phyloP scores from a whole-genome alignment of 2,797 vertebrate genomes.

The Hafferia zeledoni region DNA sequence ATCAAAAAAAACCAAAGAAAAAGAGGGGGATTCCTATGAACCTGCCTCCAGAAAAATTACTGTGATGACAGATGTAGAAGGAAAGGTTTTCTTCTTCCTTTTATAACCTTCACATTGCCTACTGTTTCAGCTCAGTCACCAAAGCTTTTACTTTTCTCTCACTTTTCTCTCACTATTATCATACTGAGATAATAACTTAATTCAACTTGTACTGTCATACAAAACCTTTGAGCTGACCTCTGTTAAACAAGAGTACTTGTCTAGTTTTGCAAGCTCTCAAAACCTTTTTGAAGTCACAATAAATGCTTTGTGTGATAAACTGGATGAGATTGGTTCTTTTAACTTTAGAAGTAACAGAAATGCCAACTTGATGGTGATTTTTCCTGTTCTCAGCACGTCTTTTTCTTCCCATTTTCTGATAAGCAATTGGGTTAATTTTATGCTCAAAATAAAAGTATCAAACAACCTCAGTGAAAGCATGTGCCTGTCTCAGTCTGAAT shows the following conservation, averaged over 20 bases:
- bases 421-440: not conserved
- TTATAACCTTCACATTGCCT: not conserved
- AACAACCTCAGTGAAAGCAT: not conserved
- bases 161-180: not conserved
- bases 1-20: not conserved
- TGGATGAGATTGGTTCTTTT: not conserved
- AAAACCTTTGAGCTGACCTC: not conserved
- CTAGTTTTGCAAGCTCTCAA: not conserved
- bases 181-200: not conserved
- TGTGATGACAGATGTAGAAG: not conserved
- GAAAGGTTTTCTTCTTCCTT: not conserved
- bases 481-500: not conserved
- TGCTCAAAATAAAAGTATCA: not conserved
- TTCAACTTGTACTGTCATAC: not conserved
- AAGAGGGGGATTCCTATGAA: not conserved
- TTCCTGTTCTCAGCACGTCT: not conserved
- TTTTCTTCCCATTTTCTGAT: not conserved
- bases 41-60: not conserved
- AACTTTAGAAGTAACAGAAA: not conserved
- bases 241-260: not conserved
- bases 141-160: not conserved
- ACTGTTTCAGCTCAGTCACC: not conserved
- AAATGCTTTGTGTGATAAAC: not conserved
- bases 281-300: constrained; percentile 6
- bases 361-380: not conserved